Evolutionary conservation across 2,888 invertebrate species (phyloP).

Genomic region (Nectonema munidae): DNA sequence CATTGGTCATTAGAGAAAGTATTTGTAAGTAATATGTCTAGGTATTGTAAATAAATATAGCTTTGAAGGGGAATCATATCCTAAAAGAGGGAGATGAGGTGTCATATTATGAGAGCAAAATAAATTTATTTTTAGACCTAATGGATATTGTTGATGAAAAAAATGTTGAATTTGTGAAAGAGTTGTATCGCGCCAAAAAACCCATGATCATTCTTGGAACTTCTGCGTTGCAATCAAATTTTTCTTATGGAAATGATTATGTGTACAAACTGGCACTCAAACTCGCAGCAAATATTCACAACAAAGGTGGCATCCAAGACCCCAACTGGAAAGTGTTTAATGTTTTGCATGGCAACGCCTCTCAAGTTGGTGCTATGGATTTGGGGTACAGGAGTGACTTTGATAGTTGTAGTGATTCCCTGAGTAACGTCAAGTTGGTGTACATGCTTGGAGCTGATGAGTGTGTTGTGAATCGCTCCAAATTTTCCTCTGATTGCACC

Average conservation of each 20-base stretch:
- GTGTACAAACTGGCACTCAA: too few relatives aligned
- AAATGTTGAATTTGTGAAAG: too few relatives aligned
- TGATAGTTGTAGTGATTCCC: slow-evolving; percentile 34
- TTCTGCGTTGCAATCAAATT: slow-evolving; percentile 41
- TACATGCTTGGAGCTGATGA: slow-evolving; percentile 78
- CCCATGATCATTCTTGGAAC: slow-evolving; percentile 69
- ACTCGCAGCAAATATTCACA: too few relatives aligned
- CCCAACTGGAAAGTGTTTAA: slow-evolving; percentile 47
- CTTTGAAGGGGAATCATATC: too few relatives aligned
- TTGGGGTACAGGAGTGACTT: slow-evolving; percentile 57
- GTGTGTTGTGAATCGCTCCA: slow-evolving; percentile 37
- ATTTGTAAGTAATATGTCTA: too few relatives aligned
- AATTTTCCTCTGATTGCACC: slow-evolving; percentile 44
- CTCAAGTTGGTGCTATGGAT: slow-evolving; percentile 56
- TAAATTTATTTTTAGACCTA: too few relatives aligned
- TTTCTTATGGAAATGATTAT: too few relatives aligned
- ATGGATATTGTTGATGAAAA: too few relatives aligned
- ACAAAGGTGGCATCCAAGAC: slow-evolving; percentile 20
- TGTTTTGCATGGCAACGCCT: slow-evolving; percentile 56
- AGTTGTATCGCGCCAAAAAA: slow-evolving; percentile 33
- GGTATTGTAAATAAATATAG: too few relatives aligned
- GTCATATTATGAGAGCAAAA: too few relatives aligned
- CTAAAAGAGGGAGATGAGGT: too few relatives aligned
- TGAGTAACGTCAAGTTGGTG: slow-evolving; percentile 36
- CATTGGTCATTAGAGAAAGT: too few relatives aligned